These are phyloP conservation scores for Callosobruchus maculatus DNA, from an alignment of 2,888 invertebrate species.

Conservation along the genomic window DNA sequence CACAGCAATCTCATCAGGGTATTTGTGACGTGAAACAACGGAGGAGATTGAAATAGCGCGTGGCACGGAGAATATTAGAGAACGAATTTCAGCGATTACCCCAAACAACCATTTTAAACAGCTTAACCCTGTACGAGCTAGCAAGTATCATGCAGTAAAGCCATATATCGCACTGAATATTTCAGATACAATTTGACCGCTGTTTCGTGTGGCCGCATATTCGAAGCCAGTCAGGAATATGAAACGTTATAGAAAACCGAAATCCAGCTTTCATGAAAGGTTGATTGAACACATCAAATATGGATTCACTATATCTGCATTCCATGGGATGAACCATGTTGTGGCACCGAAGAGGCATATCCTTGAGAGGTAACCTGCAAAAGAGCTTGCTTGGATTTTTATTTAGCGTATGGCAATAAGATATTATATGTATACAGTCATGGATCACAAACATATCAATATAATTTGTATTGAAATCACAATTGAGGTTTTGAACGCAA, in stretches of 20 bases:
- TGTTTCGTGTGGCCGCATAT: not conserved
- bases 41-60: too few species aligned
- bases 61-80: not conserved
- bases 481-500: too few species aligned
- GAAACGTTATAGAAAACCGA: not conserved
- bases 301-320: slow-evolving; percentile 31
- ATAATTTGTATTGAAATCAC: too few species aligned
- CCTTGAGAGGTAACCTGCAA: slow-evolving; percentile 33
- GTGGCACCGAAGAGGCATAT: slow-evolving; percentile 28
- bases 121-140: not conserved
- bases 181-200: not conserved
- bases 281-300: slow-evolving; percentile 18
- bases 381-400: too few species aligned
- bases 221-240: not conserved
- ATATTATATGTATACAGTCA: too few species aligned
- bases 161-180: not conserved
- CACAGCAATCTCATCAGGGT: too few species aligned
- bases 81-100: not conserved
- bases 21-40: too few species aligned
- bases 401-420: too few species aligned
- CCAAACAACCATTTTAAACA: not conserved
- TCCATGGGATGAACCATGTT: slow-evolving; percentile 39
- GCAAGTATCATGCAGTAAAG: not conserved
- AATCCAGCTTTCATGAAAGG: not conserved
- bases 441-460: too few species aligned